Evolutionary conservation across 2,888 invertebrate species (phyloP).

Genomic region (Eupithecia subfuscata): DNA sequence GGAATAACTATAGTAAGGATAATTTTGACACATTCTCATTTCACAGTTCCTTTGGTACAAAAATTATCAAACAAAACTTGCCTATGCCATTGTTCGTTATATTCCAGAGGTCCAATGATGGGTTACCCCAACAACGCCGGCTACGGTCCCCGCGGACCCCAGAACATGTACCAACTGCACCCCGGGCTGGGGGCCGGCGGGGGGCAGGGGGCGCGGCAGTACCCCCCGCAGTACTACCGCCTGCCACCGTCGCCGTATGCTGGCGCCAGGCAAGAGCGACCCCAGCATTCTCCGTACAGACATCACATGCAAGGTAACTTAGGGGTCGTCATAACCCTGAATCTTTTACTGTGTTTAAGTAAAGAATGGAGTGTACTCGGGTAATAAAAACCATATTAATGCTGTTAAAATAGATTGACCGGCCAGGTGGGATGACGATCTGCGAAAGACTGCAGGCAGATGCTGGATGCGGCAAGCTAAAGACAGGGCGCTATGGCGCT

Average conservation of each 20-base stretch:
- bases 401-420: too few relatives aligned
- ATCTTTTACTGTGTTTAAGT: too few relatives aligned
- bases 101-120: conserved; percentile 73
- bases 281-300: conserved; percentile 26
- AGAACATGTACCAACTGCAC: conserved; percentile 55
- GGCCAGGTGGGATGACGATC: too few relatives aligned
- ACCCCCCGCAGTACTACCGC: conserved; percentile 61
- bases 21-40: neutral
- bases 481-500: too few relatives aligned
- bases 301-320: conserved; percentile 31
- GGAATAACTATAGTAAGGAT: neutral
- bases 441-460: too few relatives aligned
- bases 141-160: conserved; percentile 62
- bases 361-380: too few relatives aligned
- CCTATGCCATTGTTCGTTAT: neutral
- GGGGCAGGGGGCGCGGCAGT: conserved; percentile 48
- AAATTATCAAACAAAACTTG: neutral
- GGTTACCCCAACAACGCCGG: conserved; percentile 56
- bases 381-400: too few relatives aligned
- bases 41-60: neutral
- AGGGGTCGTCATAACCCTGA: neutral
- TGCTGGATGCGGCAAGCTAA: too few relatives aligned
- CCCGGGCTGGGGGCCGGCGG: conserved; percentile 25
- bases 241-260: conserved; percentile 43
- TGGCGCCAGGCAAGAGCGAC: conserved; percentile 31